Evolutionary conservation across 2,888 invertebrate genomes (phyloP), one percentile per base, ranked within the genome.

Genomic region (Hypena proboscidalis): DNA sequence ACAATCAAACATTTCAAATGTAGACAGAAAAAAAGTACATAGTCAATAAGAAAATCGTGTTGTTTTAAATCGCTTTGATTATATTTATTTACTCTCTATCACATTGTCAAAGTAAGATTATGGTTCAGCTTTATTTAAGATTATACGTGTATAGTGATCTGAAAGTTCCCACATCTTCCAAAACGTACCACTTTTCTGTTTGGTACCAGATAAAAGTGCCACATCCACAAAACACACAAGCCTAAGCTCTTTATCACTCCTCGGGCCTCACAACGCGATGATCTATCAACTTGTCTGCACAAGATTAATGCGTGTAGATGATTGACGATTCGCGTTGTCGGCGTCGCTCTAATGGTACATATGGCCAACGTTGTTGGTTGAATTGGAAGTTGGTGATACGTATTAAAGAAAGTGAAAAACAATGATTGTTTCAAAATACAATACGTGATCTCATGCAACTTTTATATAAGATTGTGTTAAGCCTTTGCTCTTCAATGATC

Each of bases 211-310:
- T 22, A 14, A 19, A 27, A 19, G 34, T 77, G 42, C 77, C 83
- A 39, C 41, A 74, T 83, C 83, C 70, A 67, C 19, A 10, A 14
- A 15, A 27, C n/a, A 38, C 13, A 37, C 19, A 14, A 17, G 10
- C 26, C 43, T 39, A 58, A 51, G 45, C 34, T 17, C 23, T 52
- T 53, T 41, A 29, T 27, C 38, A 39, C 40, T 49, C 72, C 52
- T n/a, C 29, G 73, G 52, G 66, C 58, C 72, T 55, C 74, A 69
- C 77, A 74, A 68, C 77, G 83, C 85, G 86, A 88, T 89, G 89
- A 88, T 88, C 88, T 89, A 89, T 90, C 90, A 90, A 88, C 83
- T 88, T 90, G 90, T 90, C 90, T 88, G 75, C 89, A 82, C 81
- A 89, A 90, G 90, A 90, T 90, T 88, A 90, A 90, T 90, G 90